A percentile compares a stretch with the other conserved stretches of the same genome.
phyloP scores from a whole-genome alignment of 2,888 invertebrate genomes.

The Drosophila pegasa region DNA sequence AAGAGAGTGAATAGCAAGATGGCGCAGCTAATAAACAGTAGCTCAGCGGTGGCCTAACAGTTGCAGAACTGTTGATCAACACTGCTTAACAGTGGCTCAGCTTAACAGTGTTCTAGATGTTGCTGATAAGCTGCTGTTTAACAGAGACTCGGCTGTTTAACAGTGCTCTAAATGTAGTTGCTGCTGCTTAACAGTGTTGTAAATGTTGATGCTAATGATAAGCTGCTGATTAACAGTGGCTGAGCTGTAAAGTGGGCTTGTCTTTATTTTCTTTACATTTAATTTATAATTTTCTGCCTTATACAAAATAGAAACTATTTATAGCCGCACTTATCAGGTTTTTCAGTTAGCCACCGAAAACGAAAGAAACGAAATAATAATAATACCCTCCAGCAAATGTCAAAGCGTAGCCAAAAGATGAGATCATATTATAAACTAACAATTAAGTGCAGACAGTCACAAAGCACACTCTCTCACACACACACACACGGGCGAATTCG shows the following conservation, averaged over 20 bases:
- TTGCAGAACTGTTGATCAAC: not conserved
- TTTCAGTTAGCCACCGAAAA: conserved; percentile 37
- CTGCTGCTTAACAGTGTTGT: conserved; percentile 1
- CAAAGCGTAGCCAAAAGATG: conserved; percentile 52
- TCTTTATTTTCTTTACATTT: conserved; percentile 12
- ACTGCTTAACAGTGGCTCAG: not conserved
- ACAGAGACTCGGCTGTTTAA: not conserved
- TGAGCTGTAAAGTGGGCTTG: conserved; percentile 32
- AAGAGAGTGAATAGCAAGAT: conserved; percentile 41
- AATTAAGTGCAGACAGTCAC: conserved; percentile 59
- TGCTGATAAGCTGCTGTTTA: too few relatives aligned
- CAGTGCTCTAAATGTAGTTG: not conserved
- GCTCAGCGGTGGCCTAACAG: not conserved
- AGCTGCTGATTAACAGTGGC: conserved; percentile 13
- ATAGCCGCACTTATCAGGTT: conserved; percentile 55
- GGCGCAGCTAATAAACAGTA: conserved; percentile 31
- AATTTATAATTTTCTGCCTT: conserved; percentile 16
- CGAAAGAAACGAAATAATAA: conserved; percentile 12
- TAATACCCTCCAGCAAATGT: conserved; percentile 38
- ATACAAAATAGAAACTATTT: conserved; percentile 39
- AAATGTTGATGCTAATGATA: not conserved
- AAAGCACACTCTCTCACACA: conserved; percentile 13
- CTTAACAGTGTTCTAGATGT: not conserved
- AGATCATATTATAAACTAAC: conserved; percentile 77
- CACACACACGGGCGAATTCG: conserved; percentile 28